Evolutionary conservation across 2,797 vertebrate genomes (phyloP).

Genomic region (Malurus leucopterus): DNA sequence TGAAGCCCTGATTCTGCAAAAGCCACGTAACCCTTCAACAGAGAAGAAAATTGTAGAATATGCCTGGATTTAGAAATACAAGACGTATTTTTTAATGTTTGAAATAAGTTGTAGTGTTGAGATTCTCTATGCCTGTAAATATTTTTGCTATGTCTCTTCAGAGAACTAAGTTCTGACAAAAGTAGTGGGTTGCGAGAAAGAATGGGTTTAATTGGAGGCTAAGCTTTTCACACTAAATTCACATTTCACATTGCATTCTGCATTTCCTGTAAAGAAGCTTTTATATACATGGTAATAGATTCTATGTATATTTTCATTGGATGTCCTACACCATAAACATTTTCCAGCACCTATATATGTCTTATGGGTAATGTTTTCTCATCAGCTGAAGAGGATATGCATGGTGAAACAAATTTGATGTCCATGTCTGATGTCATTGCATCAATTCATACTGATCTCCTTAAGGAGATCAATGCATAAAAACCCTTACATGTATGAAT

Average conservation of each 20-base stretch:
- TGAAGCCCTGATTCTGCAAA: background rate
- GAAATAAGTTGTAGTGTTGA: background rate
- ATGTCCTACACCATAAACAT: background rate
- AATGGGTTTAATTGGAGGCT: background rate
- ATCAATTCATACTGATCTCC: background rate
- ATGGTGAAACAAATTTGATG: background rate
- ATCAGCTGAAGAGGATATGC: background rate
- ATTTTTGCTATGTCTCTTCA: background rate
- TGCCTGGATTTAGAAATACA: background rate
- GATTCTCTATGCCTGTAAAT: background rate
- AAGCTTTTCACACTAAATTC: background rate
- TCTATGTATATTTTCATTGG: background rate
- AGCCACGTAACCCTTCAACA: background rate
- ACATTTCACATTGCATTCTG: background rate
- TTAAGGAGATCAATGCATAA: accelerated
- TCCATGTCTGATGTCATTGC: background rate
- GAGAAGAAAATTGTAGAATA: background rate
- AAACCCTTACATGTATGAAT: background rate
- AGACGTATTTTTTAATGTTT: background rate
- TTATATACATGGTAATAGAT: background rate
- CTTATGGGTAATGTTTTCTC: background rate
- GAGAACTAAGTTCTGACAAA: background rate
- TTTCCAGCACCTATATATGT: background rate
- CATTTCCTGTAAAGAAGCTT: background rate
- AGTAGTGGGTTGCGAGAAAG: background rate